Evolutionary conservation across 2,888 invertebrate genomes (phyloP), one percentile per base, ranked within the genome.

Genomic region (Clusia tigrina): DNA sequence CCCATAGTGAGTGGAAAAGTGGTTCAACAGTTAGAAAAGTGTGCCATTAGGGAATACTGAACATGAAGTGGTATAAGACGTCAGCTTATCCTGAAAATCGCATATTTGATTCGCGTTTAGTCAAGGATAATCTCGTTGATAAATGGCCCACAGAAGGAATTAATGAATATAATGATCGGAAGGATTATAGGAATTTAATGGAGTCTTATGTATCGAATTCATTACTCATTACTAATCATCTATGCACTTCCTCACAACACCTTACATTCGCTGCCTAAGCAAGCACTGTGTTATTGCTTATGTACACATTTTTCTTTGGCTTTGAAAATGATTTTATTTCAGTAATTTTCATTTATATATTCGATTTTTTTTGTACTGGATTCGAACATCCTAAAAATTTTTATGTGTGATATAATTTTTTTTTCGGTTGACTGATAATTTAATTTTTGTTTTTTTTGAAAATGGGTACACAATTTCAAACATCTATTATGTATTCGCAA

Each of bases 401-500:
- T 17, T 26, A 58, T 54, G 58, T 53, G 17, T 32, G 25, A 54
- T 25, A n/a, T 23, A 46, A 52, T 57, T 63, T 37, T 57, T 24
- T 53, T 62, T 42, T 32, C 32, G 12, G 32, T 32, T 32, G 12
- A 9, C 12, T 32, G 6, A 32, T 9, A 51, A 59, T 37, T 38
- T 52, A 6, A 32, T 32, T 60, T 48, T 24, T 37, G 51, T 60
- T 55, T 37, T 17, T 38, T 60, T 48, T 20, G 48, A 46, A 67
- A 69, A 77, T 74, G 73, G 24, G 63, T 54, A 62, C 70, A 26
- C 74, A 72, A 71, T 66, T 72, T 63, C 65, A 76, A 62, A 68
- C 78, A 72, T 77, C 75, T 54, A 74, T 79, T 53, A 78, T 79
- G 77, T 82, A 82, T 74, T 82, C 81, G 17, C 92, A 92, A 90